Base-by-base conservation (phyloP, 2,888 invertebrate species). In the Protonemura montana region DNA sequence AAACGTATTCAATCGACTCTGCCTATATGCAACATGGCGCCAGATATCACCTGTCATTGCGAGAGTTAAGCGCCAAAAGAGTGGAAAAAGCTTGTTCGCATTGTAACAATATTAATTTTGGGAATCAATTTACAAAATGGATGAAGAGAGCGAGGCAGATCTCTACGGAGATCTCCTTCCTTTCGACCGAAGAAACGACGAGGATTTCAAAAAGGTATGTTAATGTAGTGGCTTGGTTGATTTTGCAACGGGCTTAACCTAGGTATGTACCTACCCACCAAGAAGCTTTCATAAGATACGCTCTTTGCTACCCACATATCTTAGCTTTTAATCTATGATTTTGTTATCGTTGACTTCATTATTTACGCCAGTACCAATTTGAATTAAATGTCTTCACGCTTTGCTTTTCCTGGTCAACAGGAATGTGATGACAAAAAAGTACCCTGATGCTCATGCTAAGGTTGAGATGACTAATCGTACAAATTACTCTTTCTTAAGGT, bases 121-220 rank as follows among this genome's bases (percentile, higher is more conserved):
- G 59, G 35, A 21, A 59, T 59, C 2, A 59, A 59, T 59, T 59
- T 59, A 59, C 13, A 59, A 2, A 21, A 59, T 59, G 59, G 59
- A 59, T 59, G 59, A 59, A 10, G 59, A 59, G 1, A 13, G 59
- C 21, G 59, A 59, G 16, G 59, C 59, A 59, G 59, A 59, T 21
- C 59, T 59, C 59, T 59, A 59, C 59, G 59, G 59, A 59, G 59
- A 59, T 59, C 59, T 59, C 13, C 59, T 59, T 59, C 59, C 59
- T 59, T 59, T 59, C 13, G 21, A 59, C 21, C 59, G 59, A 2
- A 59, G 16, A 59, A 59, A 59, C 59, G 59, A 59, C 2, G 13
- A 21, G 59, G 59, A 59, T 2, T 59, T 59, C 59, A 59, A 59
- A 59, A 59, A 21, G 59, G 59, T 59, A 59, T 13, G n/a, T n/a